Percentiles rank a stretch among this genome's conserved stretches.
Conservation (phyloP, 2,113 vertebrate genomes). For the Psephotus haematonotus region DNA sequence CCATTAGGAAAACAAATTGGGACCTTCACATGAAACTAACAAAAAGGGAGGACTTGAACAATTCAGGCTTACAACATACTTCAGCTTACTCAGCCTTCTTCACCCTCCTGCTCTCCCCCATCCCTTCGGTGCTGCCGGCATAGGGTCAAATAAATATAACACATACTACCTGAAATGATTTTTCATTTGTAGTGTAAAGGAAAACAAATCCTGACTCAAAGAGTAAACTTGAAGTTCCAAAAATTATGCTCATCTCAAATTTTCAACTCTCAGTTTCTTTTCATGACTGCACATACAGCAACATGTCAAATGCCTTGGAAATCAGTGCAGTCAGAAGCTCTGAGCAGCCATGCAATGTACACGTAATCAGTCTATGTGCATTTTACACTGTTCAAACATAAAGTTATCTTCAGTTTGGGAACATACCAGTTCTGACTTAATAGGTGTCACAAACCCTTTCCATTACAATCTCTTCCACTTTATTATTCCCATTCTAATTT, state of each 20-base stretch:
- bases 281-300: background rate
- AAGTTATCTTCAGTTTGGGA: too few relatives aligned
- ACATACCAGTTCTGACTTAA: background rate
- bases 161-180: background rate
- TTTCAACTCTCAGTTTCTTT: background rate
- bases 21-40: background rate
- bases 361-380: background rate
- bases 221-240: background rate
- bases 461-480: background rate
- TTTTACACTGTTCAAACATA: background rate
- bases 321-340: background rate
- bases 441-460: background rate
- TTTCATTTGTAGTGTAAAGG: background rate
- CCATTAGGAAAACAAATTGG: background rate
- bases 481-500: background rate
- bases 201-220: background rate
- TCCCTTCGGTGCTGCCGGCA: rapidly evolving
- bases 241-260: background rate
- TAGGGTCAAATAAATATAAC: background rate
- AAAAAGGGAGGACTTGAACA: background rate
- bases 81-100: background rate
- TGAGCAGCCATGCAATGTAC: background rate
- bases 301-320: background rate
- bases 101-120: background rate
- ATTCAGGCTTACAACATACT: background rate